Conservation (phyloP, 2,888 invertebrate species). For the Dinocampus coccinellae region DNA sequence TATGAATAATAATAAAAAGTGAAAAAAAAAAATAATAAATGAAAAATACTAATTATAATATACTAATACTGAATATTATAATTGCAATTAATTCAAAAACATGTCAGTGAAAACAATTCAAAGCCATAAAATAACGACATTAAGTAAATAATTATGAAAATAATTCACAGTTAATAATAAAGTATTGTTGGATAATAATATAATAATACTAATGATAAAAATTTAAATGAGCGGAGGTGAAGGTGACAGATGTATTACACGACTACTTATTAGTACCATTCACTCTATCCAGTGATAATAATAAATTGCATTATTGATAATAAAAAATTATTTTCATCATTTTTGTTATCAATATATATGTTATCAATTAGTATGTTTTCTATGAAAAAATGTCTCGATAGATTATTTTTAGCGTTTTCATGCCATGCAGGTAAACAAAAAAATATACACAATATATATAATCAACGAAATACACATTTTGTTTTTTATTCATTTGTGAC, state of each 20-base stretch:
- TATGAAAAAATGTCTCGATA: slow-evolving; percentile 33
- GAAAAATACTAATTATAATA: no score
- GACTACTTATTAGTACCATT: slow-evolving; percentile 39
- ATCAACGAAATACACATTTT: no score
- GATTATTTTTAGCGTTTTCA: slow-evolving; percentile 44
- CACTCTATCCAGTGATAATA: slow-evolving; percentile 31
- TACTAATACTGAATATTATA: background rate
- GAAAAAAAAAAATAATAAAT: no score
- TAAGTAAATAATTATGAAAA: background rate
- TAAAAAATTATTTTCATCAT: no score
- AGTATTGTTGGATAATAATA: slow-evolving; percentile 29
- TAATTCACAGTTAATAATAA: background rate
- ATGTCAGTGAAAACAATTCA: background rate
- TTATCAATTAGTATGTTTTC: slow-evolving; percentile 5
- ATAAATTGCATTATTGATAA: slow-evolving; percentile 5
- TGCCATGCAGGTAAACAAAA: slow-evolving; percentile 48
- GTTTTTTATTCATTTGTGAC: background rate
- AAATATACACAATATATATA: background rate
- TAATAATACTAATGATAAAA: slow-evolving; percentile 47
- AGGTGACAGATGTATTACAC: slow-evolving; percentile 57
- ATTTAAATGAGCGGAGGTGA: slow-evolving; percentile 60
- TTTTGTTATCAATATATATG: background rate
- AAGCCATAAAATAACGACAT: background rate
- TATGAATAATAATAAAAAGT: slow-evolving; percentile 5
- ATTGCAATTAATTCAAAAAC: background rate